phyloP scores from a whole-genome alignment of 1,140 invertebrate genomes.

The Drosophila kurseongensis region DNA sequence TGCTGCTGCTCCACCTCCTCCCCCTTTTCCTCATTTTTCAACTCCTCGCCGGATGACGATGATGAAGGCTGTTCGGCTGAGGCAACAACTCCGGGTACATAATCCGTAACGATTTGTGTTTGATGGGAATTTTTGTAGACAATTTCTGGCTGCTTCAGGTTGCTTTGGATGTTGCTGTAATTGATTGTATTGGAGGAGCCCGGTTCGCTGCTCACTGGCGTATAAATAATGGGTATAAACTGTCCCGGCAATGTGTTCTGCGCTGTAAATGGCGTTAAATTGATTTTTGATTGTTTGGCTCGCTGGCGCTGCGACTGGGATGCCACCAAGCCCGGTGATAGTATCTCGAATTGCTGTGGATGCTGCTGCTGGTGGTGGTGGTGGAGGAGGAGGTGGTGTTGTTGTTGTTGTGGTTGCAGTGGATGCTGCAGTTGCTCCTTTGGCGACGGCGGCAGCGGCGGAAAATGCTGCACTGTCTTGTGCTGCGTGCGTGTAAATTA shows the following conservation, averaged over 20 bases:
- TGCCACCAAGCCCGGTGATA: constrained; percentile 28
- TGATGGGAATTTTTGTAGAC: constrained; percentile 77
- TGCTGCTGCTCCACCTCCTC: constrained; percentile 1
- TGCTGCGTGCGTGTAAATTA: constrained; percentile 73
- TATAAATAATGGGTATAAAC: constrained; percentile 83
- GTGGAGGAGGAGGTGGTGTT: constrained; percentile 33
- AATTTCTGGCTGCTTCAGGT: constrained; percentile 64
- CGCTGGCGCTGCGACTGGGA: constrained; percentile 60
- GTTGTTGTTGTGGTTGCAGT: constrained; percentile 24
- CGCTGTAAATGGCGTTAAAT: constrained; percentile 83
- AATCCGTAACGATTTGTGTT: constrained; percentile 74
- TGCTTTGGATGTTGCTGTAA: constrained; percentile 74
- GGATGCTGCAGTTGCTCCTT: constrained; percentile 35
- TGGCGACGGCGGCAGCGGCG: constrained; percentile 59
- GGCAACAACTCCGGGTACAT: constrained; percentile 43
- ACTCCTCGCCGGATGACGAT: constrained; percentile 37
- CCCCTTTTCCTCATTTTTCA: constrained; percentile 2
- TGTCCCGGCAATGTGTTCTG: constrained; percentile 83
- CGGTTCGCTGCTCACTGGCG: constrained; percentile 65
- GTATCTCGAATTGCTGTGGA: constrained; percentile 44
- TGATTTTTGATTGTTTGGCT: constrained; percentile 82
- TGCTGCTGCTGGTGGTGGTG: constrained; percentile 30
- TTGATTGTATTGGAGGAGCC: constrained; percentile 53
- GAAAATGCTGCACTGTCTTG: constrained; percentile 82
- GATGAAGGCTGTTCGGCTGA: constrained; percentile 37